A percentile compares a stretch with the other conserved stretches of the same genome.
phyloP scores from a whole-genome alignment of 1,140 invertebrate species.

The Pogonomyrmex barbatus region DNA sequence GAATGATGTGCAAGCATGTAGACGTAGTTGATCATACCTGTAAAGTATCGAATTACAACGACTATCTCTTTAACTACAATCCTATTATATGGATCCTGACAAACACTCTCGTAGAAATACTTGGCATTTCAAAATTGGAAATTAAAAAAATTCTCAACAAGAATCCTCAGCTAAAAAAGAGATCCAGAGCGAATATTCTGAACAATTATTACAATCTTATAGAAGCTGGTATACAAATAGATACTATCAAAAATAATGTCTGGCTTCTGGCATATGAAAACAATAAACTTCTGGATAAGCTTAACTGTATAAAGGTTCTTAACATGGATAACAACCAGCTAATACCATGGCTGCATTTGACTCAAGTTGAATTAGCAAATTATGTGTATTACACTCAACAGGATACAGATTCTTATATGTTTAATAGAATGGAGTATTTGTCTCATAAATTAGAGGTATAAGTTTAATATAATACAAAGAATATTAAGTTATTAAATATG shows the following conservation, averaged over 20 bases:
- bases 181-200: slow-evolving; percentile 18
- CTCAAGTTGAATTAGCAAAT: slow-evolving; percentile 18
- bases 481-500: background rate
- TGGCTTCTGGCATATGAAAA: slow-evolving; percentile 19
- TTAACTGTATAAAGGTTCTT: background rate
- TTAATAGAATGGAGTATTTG: slow-evolving; percentile 41
- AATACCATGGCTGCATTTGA: slow-evolving; percentile 34
- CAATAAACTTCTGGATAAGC: slow-evolving; percentile 6
- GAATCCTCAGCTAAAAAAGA: slow-evolving; percentile 23
- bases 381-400: slow-evolving; percentile 6
- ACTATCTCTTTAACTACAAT: background rate
- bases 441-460: slow-evolving; percentile 43
- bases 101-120: slow-evolving; percentile 31
- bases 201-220: slow-evolving; percentile 42
- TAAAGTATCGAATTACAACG: slow-evolving; percentile 5
- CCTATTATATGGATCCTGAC: background rate
- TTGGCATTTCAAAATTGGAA: background rate
- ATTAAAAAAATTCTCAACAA: background rate
- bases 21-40: slow-evolving; percentile 26
- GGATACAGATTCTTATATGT: background rate
- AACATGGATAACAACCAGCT: slow-evolving; percentile 47
- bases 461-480: slow-evolving; percentile 13
- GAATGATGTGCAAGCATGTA: background rate
- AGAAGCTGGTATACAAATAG: background rate
- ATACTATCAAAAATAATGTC: background rate